Evolutionary conservation across 1,140 invertebrate species (phyloP), one percentile per base, ranked within the genome.

Genomic region (Aplysia californica): DNA sequence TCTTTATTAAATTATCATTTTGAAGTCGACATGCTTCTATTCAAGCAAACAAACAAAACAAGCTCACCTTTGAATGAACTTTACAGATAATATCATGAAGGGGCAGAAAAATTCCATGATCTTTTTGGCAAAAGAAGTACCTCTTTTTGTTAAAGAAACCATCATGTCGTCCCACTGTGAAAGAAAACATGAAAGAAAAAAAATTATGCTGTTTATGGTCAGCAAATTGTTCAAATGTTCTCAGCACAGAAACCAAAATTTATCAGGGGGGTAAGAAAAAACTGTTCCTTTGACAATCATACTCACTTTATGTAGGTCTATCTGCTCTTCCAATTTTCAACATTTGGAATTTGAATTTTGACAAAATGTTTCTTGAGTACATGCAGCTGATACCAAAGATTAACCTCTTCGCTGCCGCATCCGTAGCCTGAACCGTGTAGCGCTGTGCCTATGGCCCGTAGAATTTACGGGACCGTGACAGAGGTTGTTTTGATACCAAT

Each of bases 91-190:
- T 82, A 72, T 88, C 87, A 65, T 85, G 84, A 23, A 87, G 76
- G 0, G 84, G 82, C 20, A 85, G 50, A 77, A 88, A 86, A 35
- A 85, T 69, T 3, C 86, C 87, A 78, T 87, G 81, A 56, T 85
- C 83, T 65, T 85, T 84, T 41, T 82, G 79, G 70, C 87, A 88
- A 65, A 77, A 81, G 73, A 87, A 88, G 75, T 88, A 88, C 39
- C 82, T 69, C 66, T 87, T 88, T n/a, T 83, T 84, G 70, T 82
- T 76, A 39, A 82, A 80, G 74, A 75, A 83, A 10, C 87, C 87
- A 80, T 88, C 86, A 80, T 85, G 82, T 0, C 76, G 68, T 2
- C 87, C 87, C 74, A 81, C 86, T 87, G 64, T 66, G 36, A 66
- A 66, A 10, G 29, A 10, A 61, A 61, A 26, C 10, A 18, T 18